phyloP scores from a whole-genome alignment of 37 sponge, comb jelly and placozoan genomes.

The Bolinopsis microptera region DNA sequence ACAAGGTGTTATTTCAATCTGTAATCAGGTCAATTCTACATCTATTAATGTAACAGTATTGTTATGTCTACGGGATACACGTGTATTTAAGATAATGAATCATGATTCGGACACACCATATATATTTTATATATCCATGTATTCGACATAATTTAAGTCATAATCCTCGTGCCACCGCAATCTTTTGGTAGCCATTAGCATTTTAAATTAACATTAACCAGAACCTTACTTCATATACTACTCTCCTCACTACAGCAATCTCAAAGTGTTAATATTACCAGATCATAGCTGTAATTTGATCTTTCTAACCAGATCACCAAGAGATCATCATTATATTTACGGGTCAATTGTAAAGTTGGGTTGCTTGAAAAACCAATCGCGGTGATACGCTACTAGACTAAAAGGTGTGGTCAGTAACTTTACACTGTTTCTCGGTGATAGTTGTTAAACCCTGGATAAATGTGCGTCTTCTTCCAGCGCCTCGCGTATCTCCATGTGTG shows the following conservation, averaged over 20 bases:
- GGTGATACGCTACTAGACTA: neutral
- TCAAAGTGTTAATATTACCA: neutral
- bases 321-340: neutral
- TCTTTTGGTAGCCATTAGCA: neutral
- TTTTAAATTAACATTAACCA: neutral
- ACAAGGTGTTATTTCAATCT: constrained; percentile 37
- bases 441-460: no score
- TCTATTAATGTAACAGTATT: neutral
- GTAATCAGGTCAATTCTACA: neutral
- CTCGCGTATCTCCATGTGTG: no score
- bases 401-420: neutral
- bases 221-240: neutral
- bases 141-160: neutral
- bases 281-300: neutral
- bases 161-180: neutral
- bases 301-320: neutral
- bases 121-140: neutral
- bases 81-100: neutral
- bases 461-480: no score
- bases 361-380: neutral
- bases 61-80: neutral
- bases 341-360: neutral
- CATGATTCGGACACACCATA: no score
- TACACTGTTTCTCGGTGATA: no score
- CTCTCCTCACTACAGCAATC: no score